These are phyloP conservation scores for Stomatorhinus walkeri DNA, from an alignment of 2,797 vertebrate species.

Conservation along the genomic window DNA sequence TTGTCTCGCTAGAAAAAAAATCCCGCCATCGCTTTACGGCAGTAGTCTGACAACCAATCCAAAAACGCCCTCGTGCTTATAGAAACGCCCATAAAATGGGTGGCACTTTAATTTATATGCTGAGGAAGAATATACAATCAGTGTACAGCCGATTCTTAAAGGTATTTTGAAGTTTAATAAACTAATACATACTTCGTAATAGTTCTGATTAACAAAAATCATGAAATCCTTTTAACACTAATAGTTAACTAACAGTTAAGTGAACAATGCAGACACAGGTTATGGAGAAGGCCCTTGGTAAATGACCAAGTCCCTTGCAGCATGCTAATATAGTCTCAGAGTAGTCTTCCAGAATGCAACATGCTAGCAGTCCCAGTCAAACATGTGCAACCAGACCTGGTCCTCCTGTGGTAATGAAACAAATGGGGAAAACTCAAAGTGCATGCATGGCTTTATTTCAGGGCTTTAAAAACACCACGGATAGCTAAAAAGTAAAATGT, in stretches of 20 bases:
- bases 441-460: background rate
- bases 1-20: conserved; percentile 13
- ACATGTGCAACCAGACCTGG: conserved; percentile 23
- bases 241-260: background rate
- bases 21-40: conserved; percentile 28
- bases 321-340: background rate
- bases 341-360: background rate
- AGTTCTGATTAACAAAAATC: background rate
- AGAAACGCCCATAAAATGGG: conserved; percentile 5
- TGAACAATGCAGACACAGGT: background rate
- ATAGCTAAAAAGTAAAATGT: background rate
- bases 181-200: background rate
- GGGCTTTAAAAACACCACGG: background rate
- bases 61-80: background rate
- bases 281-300: conserved; percentile 11
- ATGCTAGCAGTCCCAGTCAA: conserved; percentile 22
- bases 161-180: background rate
- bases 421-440: background rate
- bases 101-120: background rate
- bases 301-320: too few species aligned
- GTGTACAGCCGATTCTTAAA: background rate
- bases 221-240: background rate
- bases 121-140: background rate
- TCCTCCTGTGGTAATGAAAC: conserved; percentile 23
- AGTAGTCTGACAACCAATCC: conserved; percentile 13